Evolutionary conservation across 1,140 invertebrate genomes (phyloP).

Genomic region (Drepana arcuata): DNA sequence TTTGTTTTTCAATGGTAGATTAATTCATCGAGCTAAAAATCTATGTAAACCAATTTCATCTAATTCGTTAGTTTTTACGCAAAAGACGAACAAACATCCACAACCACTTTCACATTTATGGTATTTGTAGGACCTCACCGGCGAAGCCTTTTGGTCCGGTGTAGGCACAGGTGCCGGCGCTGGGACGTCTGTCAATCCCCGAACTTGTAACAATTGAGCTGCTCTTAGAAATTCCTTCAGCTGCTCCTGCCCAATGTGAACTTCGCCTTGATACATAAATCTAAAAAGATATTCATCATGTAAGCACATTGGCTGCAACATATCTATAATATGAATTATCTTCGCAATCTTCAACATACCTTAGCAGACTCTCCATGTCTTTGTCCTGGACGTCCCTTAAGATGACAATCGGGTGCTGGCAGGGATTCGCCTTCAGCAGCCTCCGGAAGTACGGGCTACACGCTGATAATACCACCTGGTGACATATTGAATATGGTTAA

Average conservation of each 20-base stretch:
- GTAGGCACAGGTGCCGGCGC: slow-evolving; percentile 73
- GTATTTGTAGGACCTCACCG: slow-evolving; percentile 45
- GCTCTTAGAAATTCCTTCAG: slow-evolving; percentile 90
- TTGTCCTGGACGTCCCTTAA: slow-evolving; percentile 89
- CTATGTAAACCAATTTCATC: too few relatives aligned
- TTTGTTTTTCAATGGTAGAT: too few relatives aligned
- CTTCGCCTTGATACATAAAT: slow-evolving; percentile 97
- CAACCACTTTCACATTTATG: too few relatives aligned
- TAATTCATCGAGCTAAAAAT: too few relatives aligned
- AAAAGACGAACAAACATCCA: too few relatives aligned
- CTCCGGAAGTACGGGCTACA: slow-evolving; percentile 93
- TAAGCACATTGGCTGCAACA: too few relatives aligned
- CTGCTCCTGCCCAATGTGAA: slow-evolving; percentile 92
- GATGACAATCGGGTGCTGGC: slow-evolving; percentile 94
- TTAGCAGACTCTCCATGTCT: slow-evolving; percentile 91
- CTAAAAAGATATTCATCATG: too few relatives aligned
- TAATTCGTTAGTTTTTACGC: too few relatives aligned
- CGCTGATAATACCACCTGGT: slow-evolving; percentile 87
- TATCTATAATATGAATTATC: too few relatives aligned
- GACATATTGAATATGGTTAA: too few relatives aligned
- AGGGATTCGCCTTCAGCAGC: slow-evolving; percentile 92
- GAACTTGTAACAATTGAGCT: slow-evolving; percentile 91
- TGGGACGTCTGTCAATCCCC: slow-evolving; percentile 89
- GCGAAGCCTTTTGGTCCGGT: slow-evolving; percentile 61
- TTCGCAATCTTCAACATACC: slow-evolving; percentile 60